phyloP scores from a whole-genome alignment of 1,140 invertebrate species.

The Diachasmimorpha longicaudata region DNA sequence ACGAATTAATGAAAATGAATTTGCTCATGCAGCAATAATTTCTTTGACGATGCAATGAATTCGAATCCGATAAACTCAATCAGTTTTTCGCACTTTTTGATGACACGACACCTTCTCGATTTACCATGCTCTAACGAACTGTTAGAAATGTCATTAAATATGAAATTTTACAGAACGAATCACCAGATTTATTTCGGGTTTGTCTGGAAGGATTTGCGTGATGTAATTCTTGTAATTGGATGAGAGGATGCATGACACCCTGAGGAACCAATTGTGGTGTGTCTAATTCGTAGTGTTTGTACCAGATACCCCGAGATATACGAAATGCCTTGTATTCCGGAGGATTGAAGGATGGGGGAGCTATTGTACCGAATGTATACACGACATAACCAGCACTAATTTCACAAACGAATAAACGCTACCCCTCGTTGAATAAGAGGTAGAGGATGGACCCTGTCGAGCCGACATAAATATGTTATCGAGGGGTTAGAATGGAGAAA shows the following conservation, averaged over 20 bases:
- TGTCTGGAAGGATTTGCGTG: not conserved
- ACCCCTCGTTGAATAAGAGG: conserved; percentile 30
- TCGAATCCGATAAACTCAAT: conserved; percentile 57
- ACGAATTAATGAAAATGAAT: no score
- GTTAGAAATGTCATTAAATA: not conserved
- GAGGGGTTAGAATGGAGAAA: conserved; percentile 27
- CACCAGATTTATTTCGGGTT: not conserved
- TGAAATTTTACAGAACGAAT: not conserved
- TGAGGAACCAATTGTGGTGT: not conserved
- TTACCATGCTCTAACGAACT: not conserved
- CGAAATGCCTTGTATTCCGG: conserved; percentile 39
- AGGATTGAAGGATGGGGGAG: conserved; percentile 14
- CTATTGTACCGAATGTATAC: conserved; percentile 31
- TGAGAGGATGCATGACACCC: not conserved
- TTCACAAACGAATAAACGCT: conserved; percentile 63
- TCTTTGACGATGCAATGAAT: conserved; percentile 38
- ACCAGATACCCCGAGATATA: not conserved
- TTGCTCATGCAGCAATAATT: no score
- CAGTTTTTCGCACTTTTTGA: conserved; percentile 63
- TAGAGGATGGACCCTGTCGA: conserved; percentile 30
- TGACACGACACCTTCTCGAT: conserved; percentile 36
- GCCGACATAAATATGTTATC: conserved; percentile 48
- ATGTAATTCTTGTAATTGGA: conserved; percentile 5
- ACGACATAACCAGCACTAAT: conserved; percentile 63
- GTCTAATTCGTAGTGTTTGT: conserved; percentile 2